Evolutionary conservation across 37 sponge, comb jelly and placozoan species (phyloP), one percentile per base, ranked within the genome.

Genomic region (Ianthella basta): DNA sequence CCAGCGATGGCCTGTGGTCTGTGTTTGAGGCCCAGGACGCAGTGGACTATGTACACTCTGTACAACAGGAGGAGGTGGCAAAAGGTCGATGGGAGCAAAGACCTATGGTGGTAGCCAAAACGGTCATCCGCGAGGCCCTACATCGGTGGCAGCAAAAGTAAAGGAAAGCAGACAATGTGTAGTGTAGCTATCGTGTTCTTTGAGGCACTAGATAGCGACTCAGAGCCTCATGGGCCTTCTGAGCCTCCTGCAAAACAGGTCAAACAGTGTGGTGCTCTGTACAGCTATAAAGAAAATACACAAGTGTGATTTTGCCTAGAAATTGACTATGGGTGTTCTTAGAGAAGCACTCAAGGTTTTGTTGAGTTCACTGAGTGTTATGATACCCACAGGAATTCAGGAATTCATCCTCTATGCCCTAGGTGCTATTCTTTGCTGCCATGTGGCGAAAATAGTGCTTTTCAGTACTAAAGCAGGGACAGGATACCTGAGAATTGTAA

Each of bases 101-200:
- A 10, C 68, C 86, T 36, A 69, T 69, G 41, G 84, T 87, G 56
- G 93, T 92, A 39, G 91, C 84, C 37, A 82, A 59, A 10, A 87
- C 89, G n/a, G 25, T 95, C 64, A 90, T 90, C 50, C 66, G 83
- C 57, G 87, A 90, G 53, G 93, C 90, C 29, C 85, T 95, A 0
- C 55, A 36, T 14, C 41, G 93, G 25, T 95, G 96, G 93, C 59
- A 60, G 25, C 25, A 68, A 18, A 89, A 89, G 55, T 25, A 57
- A 23, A 25, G 72, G 37, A 83, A 82, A 4, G 96, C 96, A 20
- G 93, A 95, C 86, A 95, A 95, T 55, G 88, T 95, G 19, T n/a
- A 60, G 91, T 40, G 93, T 92, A 4, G 29, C 90, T 14, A 88
- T 95, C 6, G 91, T 85, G 1, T 95, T 88, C 64, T 66, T 95